A percentile compares a stretch with the other conserved stretches of the same genome.
phyloP scores from a whole-genome alignment of 2,888 invertebrate genomes.

The Cheilosia vernalis region DNA sequence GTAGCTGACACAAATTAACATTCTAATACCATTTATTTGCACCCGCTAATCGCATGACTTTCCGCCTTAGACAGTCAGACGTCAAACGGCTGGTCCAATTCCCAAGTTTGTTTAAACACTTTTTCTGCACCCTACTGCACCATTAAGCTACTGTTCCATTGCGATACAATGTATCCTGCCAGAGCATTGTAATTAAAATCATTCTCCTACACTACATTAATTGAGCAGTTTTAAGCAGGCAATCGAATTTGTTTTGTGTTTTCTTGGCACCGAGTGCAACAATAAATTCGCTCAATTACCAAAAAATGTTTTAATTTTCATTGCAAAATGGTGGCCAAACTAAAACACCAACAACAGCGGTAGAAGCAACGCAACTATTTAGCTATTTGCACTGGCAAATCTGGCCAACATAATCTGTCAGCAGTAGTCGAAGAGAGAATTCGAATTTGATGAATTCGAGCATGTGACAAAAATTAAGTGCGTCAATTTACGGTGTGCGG shows the following conservation, averaged over 20 bases:
- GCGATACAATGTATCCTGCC: neutral
- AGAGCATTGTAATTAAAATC: slow-evolving; percentile 26
- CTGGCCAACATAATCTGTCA: slow-evolving; percentile 50
- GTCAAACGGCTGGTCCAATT: slow-evolving; percentile 54
- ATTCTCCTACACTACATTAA: slow-evolving; percentile 43
- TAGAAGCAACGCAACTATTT: slow-evolving; percentile 13
- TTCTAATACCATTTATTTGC: too few relatives aligned
- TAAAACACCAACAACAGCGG: too few relatives aligned
- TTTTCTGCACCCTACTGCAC: slow-evolving; percentile 23
- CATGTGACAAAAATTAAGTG: slow-evolving; percentile 57
- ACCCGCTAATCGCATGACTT: neutral
- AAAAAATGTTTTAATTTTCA: slow-evolving; percentile 40
- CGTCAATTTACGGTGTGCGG: slow-evolving; percentile 41
- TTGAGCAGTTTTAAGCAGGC: slow-evolving; percentile 40
- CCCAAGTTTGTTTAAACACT: slow-evolving; percentile 15
- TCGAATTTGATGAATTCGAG: slow-evolving; percentile 27
- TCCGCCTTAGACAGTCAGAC: slow-evolving; percentile 54
- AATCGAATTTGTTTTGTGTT: slow-evolving; percentile 5
- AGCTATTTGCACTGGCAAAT: slow-evolving; percentile 4
- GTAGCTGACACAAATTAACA: too few relatives aligned
- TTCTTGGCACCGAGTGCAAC: slow-evolving; percentile 51
- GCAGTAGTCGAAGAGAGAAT: slow-evolving; percentile 25
- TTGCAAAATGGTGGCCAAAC: slow-evolving; percentile 10
- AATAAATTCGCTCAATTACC: slow-evolving; percentile 65
- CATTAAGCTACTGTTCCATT: slow-evolving; percentile 26